Percentiles rank a stretch among this genome's conserved stretches.
These are phyloP conservation scores for Drosophila kuntzei DNA, from an alignment of 2,888 invertebrate genomes.

Conservation along the genomic window DNA sequence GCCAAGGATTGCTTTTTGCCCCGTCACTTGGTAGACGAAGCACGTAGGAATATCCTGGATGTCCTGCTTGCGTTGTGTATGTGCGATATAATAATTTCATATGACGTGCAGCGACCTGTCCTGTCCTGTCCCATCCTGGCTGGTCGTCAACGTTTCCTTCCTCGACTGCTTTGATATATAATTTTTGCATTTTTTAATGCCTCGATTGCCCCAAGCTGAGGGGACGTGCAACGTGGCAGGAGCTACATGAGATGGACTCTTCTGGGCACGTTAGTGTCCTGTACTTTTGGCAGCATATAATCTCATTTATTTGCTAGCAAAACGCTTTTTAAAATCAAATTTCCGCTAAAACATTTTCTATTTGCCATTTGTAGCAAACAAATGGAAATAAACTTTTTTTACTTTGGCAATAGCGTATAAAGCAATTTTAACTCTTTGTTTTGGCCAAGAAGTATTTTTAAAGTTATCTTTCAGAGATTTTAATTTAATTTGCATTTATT, in stretches of 20 bases:
- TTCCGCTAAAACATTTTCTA: slow-evolving; percentile 82
- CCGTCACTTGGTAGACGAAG: slow-evolving; percentile 64
- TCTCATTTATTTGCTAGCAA: slow-evolving; percentile 83
- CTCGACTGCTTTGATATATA: slow-evolving; percentile 78
- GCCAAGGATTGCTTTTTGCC: slow-evolving; percentile 47
- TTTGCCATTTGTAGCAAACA: slow-evolving; percentile 66
- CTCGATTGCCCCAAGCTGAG: slow-evolving; percentile 70
- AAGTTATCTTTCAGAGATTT: too few relatives aligned
- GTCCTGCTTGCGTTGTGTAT: slow-evolving; percentile 53
- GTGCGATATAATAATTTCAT: slow-evolving; percentile 80
- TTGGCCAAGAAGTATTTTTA: slow-evolving; percentile 9
- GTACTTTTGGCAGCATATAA: slow-evolving; percentile 81
- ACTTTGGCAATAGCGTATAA: slow-evolving; percentile 14
- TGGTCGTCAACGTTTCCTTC: slow-evolving; percentile 47
- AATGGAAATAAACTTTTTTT: slow-evolving; percentile 42
- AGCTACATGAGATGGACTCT: slow-evolving; percentile 14
- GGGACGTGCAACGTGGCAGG: neutral
- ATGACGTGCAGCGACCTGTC: slow-evolving; percentile 72
- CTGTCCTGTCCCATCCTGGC: slow-evolving; percentile 29
- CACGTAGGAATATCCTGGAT: slow-evolving; percentile 75
- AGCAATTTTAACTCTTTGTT: slow-evolving; percentile 6
- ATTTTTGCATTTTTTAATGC: slow-evolving; percentile 81
- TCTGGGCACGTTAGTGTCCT: slow-evolving; percentile 62
- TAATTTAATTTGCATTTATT: too few relatives aligned
- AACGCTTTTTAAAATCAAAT: slow-evolving; percentile 84